Evolutionary conservation across 2,797 vertebrate genomes (phyloP).

Genomic region (Anabacerthia variegaticeps): DNA sequence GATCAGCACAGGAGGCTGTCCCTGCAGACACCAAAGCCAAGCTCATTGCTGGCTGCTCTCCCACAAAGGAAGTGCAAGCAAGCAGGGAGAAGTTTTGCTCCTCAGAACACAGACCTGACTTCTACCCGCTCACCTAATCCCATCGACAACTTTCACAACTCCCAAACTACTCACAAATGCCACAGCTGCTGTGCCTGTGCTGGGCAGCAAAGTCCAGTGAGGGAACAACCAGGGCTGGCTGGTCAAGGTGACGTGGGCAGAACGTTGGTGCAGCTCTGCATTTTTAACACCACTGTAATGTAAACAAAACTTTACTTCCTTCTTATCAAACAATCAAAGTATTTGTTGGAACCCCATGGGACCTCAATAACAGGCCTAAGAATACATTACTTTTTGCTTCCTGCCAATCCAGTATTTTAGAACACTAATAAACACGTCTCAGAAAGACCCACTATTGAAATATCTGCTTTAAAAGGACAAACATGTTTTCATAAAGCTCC

Average conservation of each 20-base stretch:
- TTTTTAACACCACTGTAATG: background rate
- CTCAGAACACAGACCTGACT: background rate
- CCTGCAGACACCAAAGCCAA: background rate
- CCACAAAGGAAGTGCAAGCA: background rate
- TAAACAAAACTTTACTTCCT: background rate
- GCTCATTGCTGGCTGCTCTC: background rate
- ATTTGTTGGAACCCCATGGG: background rate
- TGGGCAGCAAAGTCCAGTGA: background rate
- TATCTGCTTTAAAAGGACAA: background rate
- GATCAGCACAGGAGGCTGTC: rapidly evolving
- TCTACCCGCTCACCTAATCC: background rate
- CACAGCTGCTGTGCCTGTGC: background rate
- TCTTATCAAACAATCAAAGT: background rate
- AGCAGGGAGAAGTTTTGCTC: background rate
- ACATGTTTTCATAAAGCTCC: background rate
- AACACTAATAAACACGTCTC: background rate
- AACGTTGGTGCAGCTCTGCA: background rate
- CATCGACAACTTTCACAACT: background rate
- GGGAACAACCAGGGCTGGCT: background rate
- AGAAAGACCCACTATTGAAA: background rate
- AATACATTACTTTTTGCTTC: background rate
- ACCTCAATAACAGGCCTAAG: background rate
- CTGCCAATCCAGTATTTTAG: background rate
- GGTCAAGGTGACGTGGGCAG: rapidly evolving
- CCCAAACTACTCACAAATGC: background rate